Conservation (phyloP, 2,888 invertebrate species). For the Lysandra coridon region DNA sequence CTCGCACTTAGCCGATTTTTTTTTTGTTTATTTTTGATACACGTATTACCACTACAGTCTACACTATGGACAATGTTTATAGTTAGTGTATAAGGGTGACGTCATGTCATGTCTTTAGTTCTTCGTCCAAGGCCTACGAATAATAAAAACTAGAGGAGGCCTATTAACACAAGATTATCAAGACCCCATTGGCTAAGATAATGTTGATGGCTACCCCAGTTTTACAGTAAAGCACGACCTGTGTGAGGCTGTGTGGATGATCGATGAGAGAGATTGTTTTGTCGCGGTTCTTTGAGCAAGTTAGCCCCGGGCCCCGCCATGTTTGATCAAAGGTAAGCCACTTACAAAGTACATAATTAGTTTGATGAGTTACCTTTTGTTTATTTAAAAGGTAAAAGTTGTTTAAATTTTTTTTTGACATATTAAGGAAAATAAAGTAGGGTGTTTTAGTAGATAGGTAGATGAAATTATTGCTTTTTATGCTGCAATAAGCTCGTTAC, state of each 20-base stretch:
- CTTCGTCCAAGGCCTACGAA: no score
- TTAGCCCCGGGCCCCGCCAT: constrained; percentile 61
- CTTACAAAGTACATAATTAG: constrained; percentile 25
- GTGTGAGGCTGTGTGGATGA: constrained; percentile 75
- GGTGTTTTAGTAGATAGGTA: no score
- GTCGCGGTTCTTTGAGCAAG: constrained; percentile 58
- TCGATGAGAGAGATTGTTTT: constrained; percentile 72
- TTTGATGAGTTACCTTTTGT: neutral
- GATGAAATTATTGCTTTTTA: no score
- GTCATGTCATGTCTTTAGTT: no score
- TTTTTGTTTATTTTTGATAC: no score
- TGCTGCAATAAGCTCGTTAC: no score
- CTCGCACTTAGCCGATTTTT: no score
- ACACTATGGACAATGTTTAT: no score
- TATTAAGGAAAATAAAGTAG: neutral
- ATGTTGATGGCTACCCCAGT: neutral
- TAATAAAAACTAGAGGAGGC: no score
- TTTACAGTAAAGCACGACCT: constrained; percentile 42
- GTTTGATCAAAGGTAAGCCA: constrained; percentile 22
- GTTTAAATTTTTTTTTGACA: neutral
- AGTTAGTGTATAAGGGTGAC: no score
- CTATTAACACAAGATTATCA: no score
- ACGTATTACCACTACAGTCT: no score
- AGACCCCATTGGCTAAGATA: neutral
- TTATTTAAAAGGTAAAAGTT: neutral